Conservation (phyloP, 2,888 invertebrate species). For the Cerastis leucographa region DNA sequence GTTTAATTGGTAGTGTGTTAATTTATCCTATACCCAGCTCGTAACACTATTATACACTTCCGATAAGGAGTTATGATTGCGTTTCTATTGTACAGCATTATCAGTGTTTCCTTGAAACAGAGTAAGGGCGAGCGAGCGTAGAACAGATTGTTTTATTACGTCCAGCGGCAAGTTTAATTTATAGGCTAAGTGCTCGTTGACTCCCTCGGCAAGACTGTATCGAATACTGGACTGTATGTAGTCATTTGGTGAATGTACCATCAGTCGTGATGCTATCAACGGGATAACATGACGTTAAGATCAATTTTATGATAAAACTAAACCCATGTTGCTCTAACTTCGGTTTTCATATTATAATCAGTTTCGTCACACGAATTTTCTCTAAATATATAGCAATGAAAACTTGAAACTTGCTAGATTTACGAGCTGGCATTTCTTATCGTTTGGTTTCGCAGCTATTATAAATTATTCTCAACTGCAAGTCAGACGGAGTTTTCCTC, state of each 20-base stretch:
- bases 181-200: slow-evolving; percentile 44
- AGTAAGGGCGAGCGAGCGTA: slow-evolving; percentile 25
- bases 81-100: slow-evolving; percentile 34
- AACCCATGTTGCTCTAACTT: not conserved
- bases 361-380: slow-evolving; percentile 2
- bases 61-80: slow-evolving; percentile 36
- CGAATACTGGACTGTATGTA: not conserved
- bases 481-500: slow-evolving; percentile 19
- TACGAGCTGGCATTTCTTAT: slow-evolving; percentile 24
- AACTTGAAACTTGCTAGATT: not conserved
- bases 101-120: slow-evolving; percentile 33
- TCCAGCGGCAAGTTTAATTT: slow-evolving; percentile 34
- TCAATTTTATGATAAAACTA: not conserved
- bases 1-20: too few relatives aligned
- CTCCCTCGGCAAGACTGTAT: slow-evolving; percentile 22
- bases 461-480: slow-evolving; percentile 12
- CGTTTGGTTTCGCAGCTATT: slow-evolving; percentile 12
- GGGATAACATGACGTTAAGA: not conserved
- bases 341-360: not conserved
- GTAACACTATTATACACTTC: slow-evolving; percentile 34
- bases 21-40: too few relatives aligned
- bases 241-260: slow-evolving; percentile 10
- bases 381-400: too few relatives aligned
- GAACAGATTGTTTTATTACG: slow-evolving; percentile 17
- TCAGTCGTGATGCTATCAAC: not conserved